Percentiles rank a stretch among this genome's conserved stretches.
Evolutionary conservation across 1,140 invertebrate genomes (phyloP).

Genomic region (Polyergus mexicanus): DNA sequence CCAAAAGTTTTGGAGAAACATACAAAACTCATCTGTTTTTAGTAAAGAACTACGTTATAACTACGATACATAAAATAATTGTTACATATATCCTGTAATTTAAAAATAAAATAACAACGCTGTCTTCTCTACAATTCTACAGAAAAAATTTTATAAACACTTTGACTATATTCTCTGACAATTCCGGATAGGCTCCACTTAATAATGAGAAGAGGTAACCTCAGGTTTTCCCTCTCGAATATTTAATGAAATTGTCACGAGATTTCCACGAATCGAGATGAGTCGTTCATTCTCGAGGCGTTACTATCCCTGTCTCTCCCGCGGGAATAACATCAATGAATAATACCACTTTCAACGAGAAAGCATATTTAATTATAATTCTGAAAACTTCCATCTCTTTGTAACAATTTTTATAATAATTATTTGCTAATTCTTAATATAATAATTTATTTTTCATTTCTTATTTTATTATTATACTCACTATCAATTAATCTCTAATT

Average conservation of each 20-base stretch:
- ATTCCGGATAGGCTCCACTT: slow-evolving; percentile 28
- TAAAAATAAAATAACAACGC: not conserved
- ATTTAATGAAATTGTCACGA: slow-evolving; percentile 52
- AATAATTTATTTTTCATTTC: not conserved
- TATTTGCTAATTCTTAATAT: not conserved
- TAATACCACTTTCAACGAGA: slow-evolving; percentile 29
- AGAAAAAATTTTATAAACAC: slow-evolving; percentile 28
- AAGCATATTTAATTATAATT: slow-evolving; percentile 4
- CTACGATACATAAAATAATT: no score
- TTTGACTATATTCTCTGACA: not conserved
- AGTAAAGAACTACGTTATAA: not conserved
- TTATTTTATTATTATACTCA: not conserved
- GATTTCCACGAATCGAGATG: slow-evolving; percentile 28
- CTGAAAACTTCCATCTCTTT: not conserved
- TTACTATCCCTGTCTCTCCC: not conserved
- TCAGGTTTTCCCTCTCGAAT: slow-evolving; percentile 38
- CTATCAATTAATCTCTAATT: not conserved
- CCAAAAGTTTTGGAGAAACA: not conserved
- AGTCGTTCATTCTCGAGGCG: slow-evolving; percentile 21
- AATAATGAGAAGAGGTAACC: slow-evolving; percentile 49
- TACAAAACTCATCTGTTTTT: not conserved
- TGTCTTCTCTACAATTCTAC: not conserved
- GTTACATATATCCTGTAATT: not conserved
- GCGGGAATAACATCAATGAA: not conserved
- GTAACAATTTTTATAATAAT: not conserved